Conservation (phyloP, 2,797 vertebrate species). For the Alca torda region DNA sequence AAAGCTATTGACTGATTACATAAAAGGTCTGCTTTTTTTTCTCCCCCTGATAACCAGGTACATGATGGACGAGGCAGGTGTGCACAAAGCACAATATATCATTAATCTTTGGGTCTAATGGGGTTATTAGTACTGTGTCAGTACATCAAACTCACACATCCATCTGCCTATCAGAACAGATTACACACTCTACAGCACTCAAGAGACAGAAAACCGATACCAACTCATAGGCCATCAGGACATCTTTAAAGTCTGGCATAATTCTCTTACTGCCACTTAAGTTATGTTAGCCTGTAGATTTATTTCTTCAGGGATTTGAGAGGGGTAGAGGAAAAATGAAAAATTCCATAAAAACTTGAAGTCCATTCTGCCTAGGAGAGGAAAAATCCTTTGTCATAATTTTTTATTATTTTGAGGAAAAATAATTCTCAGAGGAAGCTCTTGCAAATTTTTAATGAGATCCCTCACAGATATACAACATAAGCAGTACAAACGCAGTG, state of each 20-base stretch:
- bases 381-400: not conserved
- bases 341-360: not conserved
- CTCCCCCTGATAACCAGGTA: not conserved
- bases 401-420: not conserved
- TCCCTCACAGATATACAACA: not conserved
- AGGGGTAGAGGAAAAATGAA: not conserved
- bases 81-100: not conserved
- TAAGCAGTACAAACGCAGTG: not conserved
- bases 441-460: not conserved
- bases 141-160: slow-evolving; percentile 20
- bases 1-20: not conserved
- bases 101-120: slow-evolving; percentile 27
- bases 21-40: not conserved
- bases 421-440: not conserved
- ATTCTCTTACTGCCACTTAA: not conserved
- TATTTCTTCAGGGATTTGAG: not conserved
- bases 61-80: not conserved
- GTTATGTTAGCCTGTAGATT: not conserved
- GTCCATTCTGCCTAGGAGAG: not conserved
- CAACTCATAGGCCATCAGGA: not conserved
- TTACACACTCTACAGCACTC: not conserved
- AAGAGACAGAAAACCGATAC: slow-evolving; percentile 40
- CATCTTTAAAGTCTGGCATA: not conserved
- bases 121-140: slow-evolving; percentile 27
- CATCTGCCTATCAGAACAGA: slow-evolving; percentile 17